Percentiles rank a stretch among this genome's conserved stretches.
Evolutionary conservation across 2,797 vertebrate species (phyloP).

Genomic region (Liasis olivaceus): DNA sequence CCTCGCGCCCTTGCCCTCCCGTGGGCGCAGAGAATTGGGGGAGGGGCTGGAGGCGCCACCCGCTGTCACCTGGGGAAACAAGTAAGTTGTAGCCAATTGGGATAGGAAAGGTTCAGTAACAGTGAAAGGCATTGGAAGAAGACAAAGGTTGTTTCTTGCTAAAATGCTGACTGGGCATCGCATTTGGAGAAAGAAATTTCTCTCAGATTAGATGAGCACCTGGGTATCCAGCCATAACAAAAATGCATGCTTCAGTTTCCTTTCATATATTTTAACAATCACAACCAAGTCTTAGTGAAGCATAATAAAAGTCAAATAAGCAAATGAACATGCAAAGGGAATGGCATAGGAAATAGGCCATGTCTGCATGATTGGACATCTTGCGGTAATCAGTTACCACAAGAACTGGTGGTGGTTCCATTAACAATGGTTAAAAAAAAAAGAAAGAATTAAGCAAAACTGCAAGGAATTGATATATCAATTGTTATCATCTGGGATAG

Average conservation of each 20-base stretch:
- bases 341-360: not conserved
- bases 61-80: not conserved
- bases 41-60: not conserved
- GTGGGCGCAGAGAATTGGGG: too few species aligned
- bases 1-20: too few species aligned
- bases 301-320: too few species aligned
- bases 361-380: not conserved
- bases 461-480: not conserved
- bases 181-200: not conserved
- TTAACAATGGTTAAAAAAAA: not conserved
- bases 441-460: not conserved
- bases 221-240: too few species aligned
- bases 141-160: not conserved
- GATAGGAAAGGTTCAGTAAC: not conserved
- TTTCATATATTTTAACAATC: too few species aligned
- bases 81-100: not conserved
- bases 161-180: not conserved
- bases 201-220: not conserved
- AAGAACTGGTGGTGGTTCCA: not conserved
- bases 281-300: too few species aligned
- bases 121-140: not conserved
- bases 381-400: too few species aligned
- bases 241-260: not conserved
- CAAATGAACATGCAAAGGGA: too few species aligned
- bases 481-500: not conserved